Evolutionary conservation across 2,888 invertebrate species (phyloP), one percentile per base, ranked within the genome.

Genomic region (Macrostomum cliftonense): DNA sequence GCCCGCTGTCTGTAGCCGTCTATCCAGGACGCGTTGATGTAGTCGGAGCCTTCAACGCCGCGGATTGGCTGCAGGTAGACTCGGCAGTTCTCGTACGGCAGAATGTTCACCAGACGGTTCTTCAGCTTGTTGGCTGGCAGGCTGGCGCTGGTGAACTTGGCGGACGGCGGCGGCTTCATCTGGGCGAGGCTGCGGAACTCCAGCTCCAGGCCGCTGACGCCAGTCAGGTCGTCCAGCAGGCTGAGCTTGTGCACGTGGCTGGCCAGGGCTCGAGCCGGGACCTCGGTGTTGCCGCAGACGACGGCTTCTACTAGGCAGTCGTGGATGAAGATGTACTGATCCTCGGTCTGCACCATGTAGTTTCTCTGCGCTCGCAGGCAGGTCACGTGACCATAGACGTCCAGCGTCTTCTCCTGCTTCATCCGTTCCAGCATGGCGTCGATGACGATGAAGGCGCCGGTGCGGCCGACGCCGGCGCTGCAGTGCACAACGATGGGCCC

Each of bases 321-420:
- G 68, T 99, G 93, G 58, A 97, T 95, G 74, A 99, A 97, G 57
- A 95, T 87, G 72, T 99, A 99, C 72, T 99, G 95, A 72, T 93
- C 93, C 72, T 93, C 93, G 14, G 93, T 95, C 58, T 71, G 71
- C 28, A 97, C 95, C 95, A 97, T 99, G 74, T 97, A 97, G 72
- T 95, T 95, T 47, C 97, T 79, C 71, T 97, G 97, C 20, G 95
- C 89, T 53, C 97, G 78, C 55, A 97, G 76, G 66, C 89, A 89
- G 13, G 95, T 95, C 38, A 97, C 97, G 73, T 95, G 95, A 11
- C 95, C 97, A 66, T 95, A 97, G 57, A 99, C 91, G 69, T 97
- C 97, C 36, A 97, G 87, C 46, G 89, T 91, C 69, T 89, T 89
- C 64, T 97, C 95, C 68, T 91, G 86, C 59, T 86, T 81, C 70